These are phyloP conservation scores for Pseudorhombus dupliciocellatus DNA, from an alignment of 2,113 vertebrate species.

Conservation along the genomic window DNA sequence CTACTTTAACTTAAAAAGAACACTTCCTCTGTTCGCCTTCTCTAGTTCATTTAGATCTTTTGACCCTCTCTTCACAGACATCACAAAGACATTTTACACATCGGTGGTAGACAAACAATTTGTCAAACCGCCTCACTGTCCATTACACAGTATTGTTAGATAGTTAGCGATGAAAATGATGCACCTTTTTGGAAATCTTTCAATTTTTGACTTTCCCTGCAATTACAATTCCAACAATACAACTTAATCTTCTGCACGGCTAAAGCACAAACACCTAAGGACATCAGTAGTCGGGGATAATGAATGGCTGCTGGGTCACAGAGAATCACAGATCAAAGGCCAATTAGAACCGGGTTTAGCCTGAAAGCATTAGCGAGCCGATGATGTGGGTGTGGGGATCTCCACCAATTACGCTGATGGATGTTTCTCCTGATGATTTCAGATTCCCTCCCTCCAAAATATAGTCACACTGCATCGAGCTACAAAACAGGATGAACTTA, in stretches of 20 bases:
- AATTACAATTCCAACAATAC: not conserved
- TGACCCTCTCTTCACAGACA: not conserved
- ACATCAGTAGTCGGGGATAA: slow-evolving; percentile 4
- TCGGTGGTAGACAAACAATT: too few species aligned
- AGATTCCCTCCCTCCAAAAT: slow-evolving; percentile 8
- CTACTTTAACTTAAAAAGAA: slow-evolving; percentile 11
- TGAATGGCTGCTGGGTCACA: slow-evolving; percentile 27
- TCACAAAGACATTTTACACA: too few species aligned
- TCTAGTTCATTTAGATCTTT: not conserved
- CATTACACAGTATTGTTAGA: too few species aligned
- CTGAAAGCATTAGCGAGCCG: slow-evolving; percentile 42
- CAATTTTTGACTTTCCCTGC: not conserved
- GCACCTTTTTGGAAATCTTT: not conserved
- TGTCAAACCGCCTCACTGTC: too few species aligned
- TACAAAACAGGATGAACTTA: not conserved
- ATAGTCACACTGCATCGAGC: not conserved
- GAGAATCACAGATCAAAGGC: slow-evolving; percentile 45
- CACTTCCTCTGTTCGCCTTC: not conserved
- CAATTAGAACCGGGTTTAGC: slow-evolving; percentile 44
- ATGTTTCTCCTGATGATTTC: slow-evolving; percentile 20
- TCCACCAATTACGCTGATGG: slow-evolving; percentile 46
- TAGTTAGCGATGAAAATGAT: too few species aligned
- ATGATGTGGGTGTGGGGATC: slow-evolving; percentile 47
- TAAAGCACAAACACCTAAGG: not conserved
- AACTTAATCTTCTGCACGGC: not conserved